phyloP scores from a whole-genome alignment of 2,113 vertebrate genomes.

The Callocephalon fimbriatum region DNA sequence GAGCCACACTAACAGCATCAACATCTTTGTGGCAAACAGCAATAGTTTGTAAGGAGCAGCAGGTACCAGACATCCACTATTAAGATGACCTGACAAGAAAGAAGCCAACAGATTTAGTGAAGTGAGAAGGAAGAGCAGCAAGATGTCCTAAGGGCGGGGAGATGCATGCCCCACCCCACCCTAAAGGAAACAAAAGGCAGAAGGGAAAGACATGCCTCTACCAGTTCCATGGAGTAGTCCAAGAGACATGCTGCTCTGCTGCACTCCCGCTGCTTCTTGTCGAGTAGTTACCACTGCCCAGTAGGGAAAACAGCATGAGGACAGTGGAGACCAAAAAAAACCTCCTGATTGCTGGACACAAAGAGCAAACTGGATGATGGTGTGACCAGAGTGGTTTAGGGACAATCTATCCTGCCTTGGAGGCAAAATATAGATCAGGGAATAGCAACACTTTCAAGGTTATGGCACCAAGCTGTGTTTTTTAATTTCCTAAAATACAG shows the following conservation, averaged over 20 bases:
- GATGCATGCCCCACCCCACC: background rate
- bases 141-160: background rate
- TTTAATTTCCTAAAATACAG: background rate
- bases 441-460: background rate
- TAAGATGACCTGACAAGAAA: background rate
- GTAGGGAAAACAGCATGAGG: background rate
- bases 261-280: background rate
- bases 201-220: background rate
- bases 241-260: background rate
- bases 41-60: background rate
- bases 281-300: fast-evolving
- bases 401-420: background rate
- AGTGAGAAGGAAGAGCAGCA: background rate
- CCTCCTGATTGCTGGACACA: background rate
- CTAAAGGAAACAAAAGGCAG: background rate
- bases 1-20: background rate
- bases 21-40: background rate
- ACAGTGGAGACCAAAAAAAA: background rate
- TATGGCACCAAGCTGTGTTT: background rate
- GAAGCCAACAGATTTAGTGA: background rate
- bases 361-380: background rate
- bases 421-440: background rate
- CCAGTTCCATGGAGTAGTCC: background rate
- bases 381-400: background rate
- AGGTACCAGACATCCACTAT: background rate